phyloP scores from a whole-genome alignment of 2,113 vertebrate genomes.

The Pollimyrus isidori region DNA sequence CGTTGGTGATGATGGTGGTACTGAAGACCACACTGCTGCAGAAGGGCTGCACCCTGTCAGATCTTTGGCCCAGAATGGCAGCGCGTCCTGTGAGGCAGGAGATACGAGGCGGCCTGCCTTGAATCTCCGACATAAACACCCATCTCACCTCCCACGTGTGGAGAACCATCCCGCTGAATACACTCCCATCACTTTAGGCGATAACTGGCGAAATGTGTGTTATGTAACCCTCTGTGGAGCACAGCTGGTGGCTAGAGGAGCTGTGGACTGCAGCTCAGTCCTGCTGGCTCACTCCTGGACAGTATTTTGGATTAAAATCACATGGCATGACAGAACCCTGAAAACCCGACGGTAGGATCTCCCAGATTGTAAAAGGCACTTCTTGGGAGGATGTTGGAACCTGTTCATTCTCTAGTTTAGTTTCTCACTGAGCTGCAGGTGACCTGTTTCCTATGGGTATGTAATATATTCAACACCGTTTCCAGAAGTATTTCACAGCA shows the following conservation, averaged over 20 bases:
- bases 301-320: neutral
- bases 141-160: neutral
- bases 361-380: neutral
- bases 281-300: neutral
- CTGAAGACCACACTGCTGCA: constrained; percentile 27
- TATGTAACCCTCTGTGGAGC: constrained; percentile 52
- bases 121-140: constrained; percentile 1
- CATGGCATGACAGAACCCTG: constrained; percentile 7
- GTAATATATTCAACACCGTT: neutral
- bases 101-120: constrained; percentile 6
- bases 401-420: neutral
- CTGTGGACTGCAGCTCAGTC: neutral
- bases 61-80: neutral
- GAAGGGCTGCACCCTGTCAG: constrained; percentile 22
- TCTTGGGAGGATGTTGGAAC: neutral
- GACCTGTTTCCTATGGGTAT: neutral
- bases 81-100: neutral
- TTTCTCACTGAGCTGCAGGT: neutral
- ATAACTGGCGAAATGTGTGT: constrained; percentile 28
- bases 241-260: constrained; percentile 49
- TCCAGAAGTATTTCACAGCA: neutral
- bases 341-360: neutral
- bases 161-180: constrained; percentile 25
- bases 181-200: constrained; percentile 18
- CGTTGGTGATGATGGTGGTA: neutral